Evolutionary conservation across 2,797 vertebrate species (phyloP), one percentile per base, ranked within the genome.

Genomic region (Discoglossus pictus): DNA sequence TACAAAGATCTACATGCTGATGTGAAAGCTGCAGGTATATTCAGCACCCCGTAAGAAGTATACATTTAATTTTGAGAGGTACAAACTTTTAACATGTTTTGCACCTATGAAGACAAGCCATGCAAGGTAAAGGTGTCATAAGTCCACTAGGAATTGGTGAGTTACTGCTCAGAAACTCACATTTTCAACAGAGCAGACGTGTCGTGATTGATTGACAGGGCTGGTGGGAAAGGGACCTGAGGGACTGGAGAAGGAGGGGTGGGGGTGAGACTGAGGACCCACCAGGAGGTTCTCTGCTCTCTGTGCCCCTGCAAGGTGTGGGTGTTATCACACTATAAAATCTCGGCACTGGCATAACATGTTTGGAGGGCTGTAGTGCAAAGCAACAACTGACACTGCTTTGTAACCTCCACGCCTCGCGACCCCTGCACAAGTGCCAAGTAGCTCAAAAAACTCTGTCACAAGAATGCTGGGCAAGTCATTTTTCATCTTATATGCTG

Each of bases 151-250:
- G n/a, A n/a, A n/a, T n/a, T n/a, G n/a, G n/a, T n/a, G n/a, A n/a
- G n/a, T n/a, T n/a, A n/a, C n/a, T n/a, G 27, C 4, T 8, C 8
- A 31, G 27, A 31, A 4, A n/a, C 8, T 3, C n/a, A n/a, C 6
- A 46, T 7, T 17, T 54, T 11, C 1, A 44, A 61, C 20, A 59
- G 3, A 5, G 17, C 18, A 24, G 17, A 56, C 25, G 23, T 56
- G 60, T 18, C 18, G 17, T 71, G 68, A 59, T 52, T 53, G 65
- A 68, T 46, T 71, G 68, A 52, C 44, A 51, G 8, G 3, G 9
- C 27, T 77, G 80, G 83, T 76, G 63, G 70, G 64, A 61, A 46
- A 61, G 80, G 75, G 83, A 85, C 82, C 80, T 73, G 79, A 61
- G 75, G 25, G 75, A 74, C 68, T 61, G 5, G 15, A 12, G 48